Evolutionary conservation across 2,797 vertebrate genomes (phyloP).

Genomic region (Clarias fuscus): DNA sequence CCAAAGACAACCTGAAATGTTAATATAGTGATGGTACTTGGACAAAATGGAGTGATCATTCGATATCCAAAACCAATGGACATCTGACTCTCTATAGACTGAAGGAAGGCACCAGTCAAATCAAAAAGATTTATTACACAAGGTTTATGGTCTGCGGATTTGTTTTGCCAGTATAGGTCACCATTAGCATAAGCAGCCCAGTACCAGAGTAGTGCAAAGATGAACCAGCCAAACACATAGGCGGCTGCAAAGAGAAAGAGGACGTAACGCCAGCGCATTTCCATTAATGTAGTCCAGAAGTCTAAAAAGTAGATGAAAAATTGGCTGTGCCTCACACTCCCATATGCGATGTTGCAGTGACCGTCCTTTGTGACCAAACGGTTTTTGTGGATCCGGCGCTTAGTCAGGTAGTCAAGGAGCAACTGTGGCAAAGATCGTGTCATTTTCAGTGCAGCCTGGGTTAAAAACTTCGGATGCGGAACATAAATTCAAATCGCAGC

Average conservation of each 20-base stretch:
- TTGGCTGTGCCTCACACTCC: constrained; percentile 84
- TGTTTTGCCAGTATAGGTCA: constrained; percentile 65
- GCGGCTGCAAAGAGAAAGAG: constrained; percentile 18
- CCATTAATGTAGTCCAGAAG: constrained; percentile 86
- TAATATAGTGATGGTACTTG: constrained; percentile 83
- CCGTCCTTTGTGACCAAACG: constrained; percentile 94
- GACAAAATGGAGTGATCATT: constrained; percentile 84
- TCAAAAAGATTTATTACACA: constrained; percentile 85
- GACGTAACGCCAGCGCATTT: constrained; percentile 68
- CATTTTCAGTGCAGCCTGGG: constrained; percentile 71
- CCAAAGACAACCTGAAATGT: constrained; percentile 87
- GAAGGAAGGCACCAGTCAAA: constrained; percentile 88
- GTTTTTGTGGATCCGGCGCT: constrained; percentile 66
- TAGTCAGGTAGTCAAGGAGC: constrained; percentile 68
- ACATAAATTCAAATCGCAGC: neutral
- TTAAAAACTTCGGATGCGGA: constrained; percentile 51
- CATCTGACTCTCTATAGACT: constrained; percentile 92
- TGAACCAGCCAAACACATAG: constrained; percentile 62
- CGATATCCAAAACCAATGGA: constrained; percentile 91
- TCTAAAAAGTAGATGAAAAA: constrained; percentile 86
- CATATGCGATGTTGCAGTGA: constrained; percentile 93
- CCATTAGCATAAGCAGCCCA: constrained; percentile 72
- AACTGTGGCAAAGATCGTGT: constrained; percentile 73
- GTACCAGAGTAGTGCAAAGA: constrained; percentile 76
- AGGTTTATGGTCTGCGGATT: constrained; percentile 68